These are phyloP conservation scores for Prunella himalayana DNA, from an alignment of 2,113 vertebrate species.

Conservation along the genomic window DNA sequence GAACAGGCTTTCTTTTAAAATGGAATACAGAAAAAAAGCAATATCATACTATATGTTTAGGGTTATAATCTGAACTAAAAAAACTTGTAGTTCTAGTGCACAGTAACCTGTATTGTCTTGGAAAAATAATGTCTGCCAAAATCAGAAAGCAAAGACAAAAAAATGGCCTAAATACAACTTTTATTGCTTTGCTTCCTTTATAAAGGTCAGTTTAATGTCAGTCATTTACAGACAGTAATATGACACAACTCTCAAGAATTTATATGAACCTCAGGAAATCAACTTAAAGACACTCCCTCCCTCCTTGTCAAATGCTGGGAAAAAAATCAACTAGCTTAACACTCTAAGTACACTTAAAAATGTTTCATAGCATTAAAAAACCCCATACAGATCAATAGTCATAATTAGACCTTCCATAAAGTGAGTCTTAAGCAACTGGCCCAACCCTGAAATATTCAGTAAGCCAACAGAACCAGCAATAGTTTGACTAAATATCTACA, in stretches of 20 bases:
- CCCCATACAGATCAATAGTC: neutral
- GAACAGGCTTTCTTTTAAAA: neutral
- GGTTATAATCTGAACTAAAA: neutral
- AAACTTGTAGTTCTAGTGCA: neutral
- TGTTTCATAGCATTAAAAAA: neutral
- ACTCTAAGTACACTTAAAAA: neutral
- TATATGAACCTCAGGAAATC: neutral
- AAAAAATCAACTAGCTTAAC: neutral
- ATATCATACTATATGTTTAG: neutral
- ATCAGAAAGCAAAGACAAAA: neutral
- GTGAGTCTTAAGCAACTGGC: neutral
- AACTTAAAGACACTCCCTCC: neutral
- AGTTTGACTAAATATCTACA: neutral
- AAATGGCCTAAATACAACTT: neutral
- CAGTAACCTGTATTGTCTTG: neutral
- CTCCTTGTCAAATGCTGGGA: neutral
- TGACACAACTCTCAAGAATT: slow-evolving; percentile 43
- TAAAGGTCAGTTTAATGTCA: slow-evolving; percentile 43
- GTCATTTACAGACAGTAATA: slow-evolving; percentile 19
- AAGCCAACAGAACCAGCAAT: neutral
- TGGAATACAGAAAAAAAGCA: neutral
- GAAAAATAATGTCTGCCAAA: neutral
- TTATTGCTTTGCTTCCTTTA: neutral
- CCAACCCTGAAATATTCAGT: neutral
- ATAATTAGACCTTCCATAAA: neutral